Conservation (phyloP, 1,140 invertebrate species). For the Hirudo medicinalis region DNA sequence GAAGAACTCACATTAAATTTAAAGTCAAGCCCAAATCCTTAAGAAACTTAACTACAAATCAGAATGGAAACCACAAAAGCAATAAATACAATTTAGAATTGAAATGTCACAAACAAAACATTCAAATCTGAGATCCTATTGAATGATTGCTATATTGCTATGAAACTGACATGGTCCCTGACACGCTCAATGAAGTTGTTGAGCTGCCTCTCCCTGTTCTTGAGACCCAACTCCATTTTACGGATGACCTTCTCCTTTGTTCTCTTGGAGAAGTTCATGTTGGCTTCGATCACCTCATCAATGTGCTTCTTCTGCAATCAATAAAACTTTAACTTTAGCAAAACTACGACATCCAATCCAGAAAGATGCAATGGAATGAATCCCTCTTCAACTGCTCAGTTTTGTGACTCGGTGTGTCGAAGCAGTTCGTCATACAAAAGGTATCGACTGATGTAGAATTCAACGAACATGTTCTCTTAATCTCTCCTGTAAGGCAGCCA, state of each 20-base stretch:
- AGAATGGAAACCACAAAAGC: no score
- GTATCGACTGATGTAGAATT: no score
- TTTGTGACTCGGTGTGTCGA: neutral
- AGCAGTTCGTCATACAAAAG: no score
- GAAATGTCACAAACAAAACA: no score
- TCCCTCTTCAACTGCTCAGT: neutral
- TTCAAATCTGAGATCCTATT: no score
- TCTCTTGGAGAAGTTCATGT: conserved; percentile 30
- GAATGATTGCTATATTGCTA: no score
- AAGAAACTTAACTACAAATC: no score
- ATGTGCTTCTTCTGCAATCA: conserved; percentile 33
- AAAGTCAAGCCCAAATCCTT: no score
- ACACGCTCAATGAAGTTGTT: conserved; percentile 31
- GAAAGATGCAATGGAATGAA: neutral
- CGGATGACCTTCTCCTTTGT: conserved; percentile 33
- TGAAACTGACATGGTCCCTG: conserved; percentile 32
- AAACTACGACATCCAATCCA: no score
- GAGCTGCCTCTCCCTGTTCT: conserved; percentile 34
- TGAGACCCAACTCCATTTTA: conserved; percentile 36
- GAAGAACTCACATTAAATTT: no score
- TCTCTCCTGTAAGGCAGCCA: conserved; percentile 72
- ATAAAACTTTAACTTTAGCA: neutral
- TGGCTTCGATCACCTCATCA: conserved; percentile 33
- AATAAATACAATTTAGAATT: no score
- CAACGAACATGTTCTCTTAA: conserved; percentile 64